A percentile compares a stretch with the other conserved stretches of the same genome.
phyloP scores from a whole-genome alignment of 2,113 vertebrate genomes.

The Vimba vimba region DNA sequence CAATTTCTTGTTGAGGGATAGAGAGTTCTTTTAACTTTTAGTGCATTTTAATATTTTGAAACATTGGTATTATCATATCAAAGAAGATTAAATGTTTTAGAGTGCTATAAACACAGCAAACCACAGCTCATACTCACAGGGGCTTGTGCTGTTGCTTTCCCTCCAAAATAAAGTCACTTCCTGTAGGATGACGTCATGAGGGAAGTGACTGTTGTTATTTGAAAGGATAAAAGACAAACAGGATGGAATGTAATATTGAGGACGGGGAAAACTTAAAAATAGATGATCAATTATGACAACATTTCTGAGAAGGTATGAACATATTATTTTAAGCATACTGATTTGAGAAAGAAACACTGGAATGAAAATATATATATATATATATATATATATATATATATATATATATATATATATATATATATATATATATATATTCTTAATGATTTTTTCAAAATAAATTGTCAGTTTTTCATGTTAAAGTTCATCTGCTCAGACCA shows the following conservation, averaged over 20 bases:
- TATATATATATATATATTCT: not conserved
- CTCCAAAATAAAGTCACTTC: constrained; percentile 17
- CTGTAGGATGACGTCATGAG: not conserved
- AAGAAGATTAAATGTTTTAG: not conserved
- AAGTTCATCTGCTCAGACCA: no score
- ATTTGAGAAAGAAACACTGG: not conserved
- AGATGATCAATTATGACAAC: no score
- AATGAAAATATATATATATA: no score
- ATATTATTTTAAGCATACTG: not conserved
- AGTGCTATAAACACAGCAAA: not conserved
- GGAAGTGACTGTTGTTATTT: constrained; percentile 15
- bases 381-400: not conserved
- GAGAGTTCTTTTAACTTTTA: not conserved
- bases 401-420: not conserved
- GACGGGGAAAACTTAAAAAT: no score
- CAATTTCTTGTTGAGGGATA: not conserved
- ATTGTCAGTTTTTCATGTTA: no score
- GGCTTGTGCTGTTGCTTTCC: not conserved
- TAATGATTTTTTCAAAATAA: no score
- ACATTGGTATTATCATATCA: not conserved
- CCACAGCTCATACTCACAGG: not conserved
- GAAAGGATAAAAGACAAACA: not conserved
- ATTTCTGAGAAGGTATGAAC: not conserved
- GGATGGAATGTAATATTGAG: no score
- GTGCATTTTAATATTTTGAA: not conserved